These are phyloP conservation scores for Eulemur albifrons DNA, from an alignment of 2,797 vertebrate species.

Conservation along the genomic window DNA sequence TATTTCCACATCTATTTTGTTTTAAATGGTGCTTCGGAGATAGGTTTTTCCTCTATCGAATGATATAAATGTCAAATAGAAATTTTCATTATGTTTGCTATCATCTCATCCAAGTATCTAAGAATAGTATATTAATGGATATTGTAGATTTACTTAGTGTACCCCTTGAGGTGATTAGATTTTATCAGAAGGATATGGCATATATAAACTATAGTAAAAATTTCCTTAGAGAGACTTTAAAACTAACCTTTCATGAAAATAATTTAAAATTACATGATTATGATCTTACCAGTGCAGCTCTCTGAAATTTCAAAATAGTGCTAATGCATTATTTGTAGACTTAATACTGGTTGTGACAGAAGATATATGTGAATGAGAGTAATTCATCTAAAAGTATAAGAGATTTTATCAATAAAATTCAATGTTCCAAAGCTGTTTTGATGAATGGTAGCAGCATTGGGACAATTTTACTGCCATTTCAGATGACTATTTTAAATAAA, in stretches of 20 bases:
- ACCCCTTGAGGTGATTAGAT: slow-evolving; percentile 38
- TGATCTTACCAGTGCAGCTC: slow-evolving; percentile 4
- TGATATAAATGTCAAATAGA: slow-evolving; percentile 19
- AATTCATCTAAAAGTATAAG: background rate
- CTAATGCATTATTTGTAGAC: slow-evolving; percentile 24
- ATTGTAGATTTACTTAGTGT: slow-evolving; percentile 37
- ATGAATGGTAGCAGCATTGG: background rate
- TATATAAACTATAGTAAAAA: slow-evolving; percentile 16
- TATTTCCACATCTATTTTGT: slow-evolving; percentile 10
- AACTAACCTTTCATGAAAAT: slow-evolving; percentile 45
- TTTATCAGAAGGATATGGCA: slow-evolving; percentile 59
- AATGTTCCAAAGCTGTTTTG: background rate
- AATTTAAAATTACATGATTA: slow-evolving; percentile 42
- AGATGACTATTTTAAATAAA: background rate
- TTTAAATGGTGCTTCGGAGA: background rate
- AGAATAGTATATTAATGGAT: background rate
- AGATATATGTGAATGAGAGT: background rate
- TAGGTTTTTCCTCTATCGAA: background rate
- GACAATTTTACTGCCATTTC: background rate
- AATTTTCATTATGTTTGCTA: slow-evolving; percentile 60
- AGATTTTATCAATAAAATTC: slow-evolving; percentile 13
- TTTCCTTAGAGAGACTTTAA: slow-evolving; percentile 42
- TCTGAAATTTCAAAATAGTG: slow-evolving; percentile 11
- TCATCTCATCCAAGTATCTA: slow-evolving; percentile 39
- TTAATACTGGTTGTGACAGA: slow-evolving; percentile 45